Evolutionary conservation across 1,140 invertebrate genomes (phyloP).

Genomic region (Hylaeus anthracinus): DNA sequence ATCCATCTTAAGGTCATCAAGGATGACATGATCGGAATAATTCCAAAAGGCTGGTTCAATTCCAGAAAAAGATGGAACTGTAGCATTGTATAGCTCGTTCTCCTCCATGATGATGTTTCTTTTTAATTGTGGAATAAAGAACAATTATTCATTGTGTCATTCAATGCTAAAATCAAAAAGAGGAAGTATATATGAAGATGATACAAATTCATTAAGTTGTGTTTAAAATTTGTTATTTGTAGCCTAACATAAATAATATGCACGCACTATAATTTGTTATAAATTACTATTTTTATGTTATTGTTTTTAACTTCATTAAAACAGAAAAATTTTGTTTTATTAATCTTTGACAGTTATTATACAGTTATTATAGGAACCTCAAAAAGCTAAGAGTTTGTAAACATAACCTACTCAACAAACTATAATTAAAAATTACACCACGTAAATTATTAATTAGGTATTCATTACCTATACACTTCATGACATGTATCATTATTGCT

Average conservation of each 20-base stretch:
- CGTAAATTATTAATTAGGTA: background rate
- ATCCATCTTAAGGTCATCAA: constrained; percentile 90
- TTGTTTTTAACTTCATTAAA: background rate
- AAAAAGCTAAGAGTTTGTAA: constrained; percentile 24
- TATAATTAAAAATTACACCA: background rate
- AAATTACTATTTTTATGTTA: background rate
- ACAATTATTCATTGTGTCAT: constrained; percentile 39
- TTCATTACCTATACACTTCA: background rate
- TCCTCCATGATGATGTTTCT: constrained; percentile 68
- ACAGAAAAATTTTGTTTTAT: background rate
- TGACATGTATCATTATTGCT: background rate
- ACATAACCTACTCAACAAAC: constrained; percentile 54
- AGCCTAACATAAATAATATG: background rate
- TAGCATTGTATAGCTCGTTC: constrained; percentile 64
- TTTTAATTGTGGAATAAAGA: constrained; percentile 36
- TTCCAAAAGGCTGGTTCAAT: constrained; percentile 76
- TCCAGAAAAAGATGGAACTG: constrained; percentile 70
- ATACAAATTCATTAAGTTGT: background rate
- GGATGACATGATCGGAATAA: constrained; percentile 80
- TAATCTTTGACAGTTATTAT: background rate
- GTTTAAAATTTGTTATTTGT: background rate
- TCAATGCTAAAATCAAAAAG: constrained; percentile 41
- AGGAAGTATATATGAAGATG: background rate
- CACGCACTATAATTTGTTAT: background rate
- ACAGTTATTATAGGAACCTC: background rate